phyloP scores from a whole-genome alignment of 2,797 vertebrate genomes.

The Schizopygopsis pylzovi region DNA sequence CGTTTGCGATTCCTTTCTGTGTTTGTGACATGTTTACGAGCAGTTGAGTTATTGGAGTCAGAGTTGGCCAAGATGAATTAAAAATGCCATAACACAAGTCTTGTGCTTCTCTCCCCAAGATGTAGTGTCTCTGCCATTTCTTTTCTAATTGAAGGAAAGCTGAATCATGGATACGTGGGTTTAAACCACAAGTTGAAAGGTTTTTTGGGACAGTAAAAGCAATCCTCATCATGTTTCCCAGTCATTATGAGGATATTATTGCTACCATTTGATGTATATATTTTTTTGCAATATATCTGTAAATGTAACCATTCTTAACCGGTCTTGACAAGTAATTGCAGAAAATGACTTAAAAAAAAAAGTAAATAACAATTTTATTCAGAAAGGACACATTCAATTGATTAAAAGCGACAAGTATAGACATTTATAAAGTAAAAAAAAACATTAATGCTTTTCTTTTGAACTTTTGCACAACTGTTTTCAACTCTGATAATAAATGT shows the following conservation, averaged over 20 bases:
- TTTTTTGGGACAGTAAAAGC: background rate
- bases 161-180: background rate
- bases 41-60: constrained; percentile 4
- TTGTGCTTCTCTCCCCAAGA: background rate
- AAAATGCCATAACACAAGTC: background rate
- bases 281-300: background rate
- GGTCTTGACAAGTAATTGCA: background rate
- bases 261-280: background rate
- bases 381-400: background rate
- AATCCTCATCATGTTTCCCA: background rate
- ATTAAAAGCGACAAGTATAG: background rate
- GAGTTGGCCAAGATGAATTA: background rate
- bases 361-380: background rate
- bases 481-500: too few species aligned
- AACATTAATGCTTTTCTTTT: too few species aligned
- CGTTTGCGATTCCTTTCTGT: background rate
- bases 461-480: too few species aligned
- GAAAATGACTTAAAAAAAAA: background rate
- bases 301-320: background rate
- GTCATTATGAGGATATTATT: background rate
- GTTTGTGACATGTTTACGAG: constrained; percentile 27
- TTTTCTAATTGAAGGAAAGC: background rate
- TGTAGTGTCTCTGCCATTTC: background rate
- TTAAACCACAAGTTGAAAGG: background rate
- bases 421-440: background rate